phyloP scores from a whole-genome alignment of 2,888 invertebrate genomes.

The Melolontha melolontha region DNA sequence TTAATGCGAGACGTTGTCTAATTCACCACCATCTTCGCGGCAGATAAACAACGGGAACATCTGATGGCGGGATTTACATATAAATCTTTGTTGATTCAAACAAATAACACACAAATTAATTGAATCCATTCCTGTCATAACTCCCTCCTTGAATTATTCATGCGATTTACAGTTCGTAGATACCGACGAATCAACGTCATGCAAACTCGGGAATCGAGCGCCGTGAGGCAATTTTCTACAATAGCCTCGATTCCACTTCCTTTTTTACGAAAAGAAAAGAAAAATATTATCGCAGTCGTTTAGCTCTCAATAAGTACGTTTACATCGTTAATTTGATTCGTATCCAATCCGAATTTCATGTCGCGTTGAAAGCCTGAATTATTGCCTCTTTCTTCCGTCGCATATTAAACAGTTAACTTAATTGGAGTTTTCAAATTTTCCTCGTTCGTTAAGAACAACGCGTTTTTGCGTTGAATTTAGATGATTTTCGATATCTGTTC shows the following conservation, averaged over 20 bases:
- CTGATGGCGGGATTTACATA: slow-evolving; percentile 18
- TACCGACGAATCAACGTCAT: slow-evolving; percentile 1
- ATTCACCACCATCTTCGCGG: slow-evolving; percentile 3
- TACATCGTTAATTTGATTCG: slow-evolving; percentile 21
- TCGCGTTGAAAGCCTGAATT: slow-evolving; percentile 22
- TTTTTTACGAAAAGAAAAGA: background rate
- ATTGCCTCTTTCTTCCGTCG: slow-evolving; percentile 7
- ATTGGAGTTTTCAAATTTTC: slow-evolving; percentile 18
- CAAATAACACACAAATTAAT: slow-evolving; percentile 28
- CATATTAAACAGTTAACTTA: slow-evolving; percentile 28
- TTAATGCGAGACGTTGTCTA: slow-evolving; percentile 1
- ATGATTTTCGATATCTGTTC: slow-evolving; percentile 8
- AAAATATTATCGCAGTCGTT: slow-evolving; percentile 16
- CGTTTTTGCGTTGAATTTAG: slow-evolving; percentile 25
- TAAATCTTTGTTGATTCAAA: slow-evolving; percentile 23
- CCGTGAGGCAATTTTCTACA: slow-evolving; percentile 12
- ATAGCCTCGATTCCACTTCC: slow-evolving; percentile 8
- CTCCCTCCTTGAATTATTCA: slow-evolving; percentile 20
- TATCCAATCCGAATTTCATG: slow-evolving; percentile 18
- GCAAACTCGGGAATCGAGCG: slow-evolving; percentile 11
- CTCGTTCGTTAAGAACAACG: slow-evolving; percentile 3
- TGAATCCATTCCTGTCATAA: slow-evolving; percentile 23
- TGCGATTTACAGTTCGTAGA: slow-evolving; percentile 13
- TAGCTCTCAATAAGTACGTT: slow-evolving; percentile 26
- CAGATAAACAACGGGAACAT: slow-evolving; percentile 24